A percentile compares a stretch with the other conserved stretches of the same genome.
phyloP scores from a whole-genome alignment of 2,797 vertebrate genomes.

The Hephaestus fuliginosus region DNA sequence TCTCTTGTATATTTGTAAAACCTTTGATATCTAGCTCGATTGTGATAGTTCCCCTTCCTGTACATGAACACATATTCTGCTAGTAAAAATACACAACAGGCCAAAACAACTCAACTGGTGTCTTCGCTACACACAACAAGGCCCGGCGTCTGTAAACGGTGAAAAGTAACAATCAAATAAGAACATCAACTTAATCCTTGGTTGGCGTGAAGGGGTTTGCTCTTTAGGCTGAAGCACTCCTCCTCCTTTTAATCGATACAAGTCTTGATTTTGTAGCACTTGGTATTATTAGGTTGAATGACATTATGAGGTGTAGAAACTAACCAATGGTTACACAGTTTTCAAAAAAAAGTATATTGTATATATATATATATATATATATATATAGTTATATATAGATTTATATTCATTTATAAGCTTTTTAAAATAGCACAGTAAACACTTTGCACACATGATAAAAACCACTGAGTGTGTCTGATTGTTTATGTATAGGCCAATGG shows the following conservation, averaged over 20 bases:
- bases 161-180: slow-evolving; percentile 76
- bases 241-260: slow-evolving; percentile 66
- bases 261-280: slow-evolving; percentile 79
- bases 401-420: slow-evolving; percentile 92
- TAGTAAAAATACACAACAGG: slow-evolving; percentile 82
- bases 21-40: slow-evolving; percentile 73
- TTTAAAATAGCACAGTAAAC: slow-evolving; percentile 99
- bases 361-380: slow-evolving; percentile 87
- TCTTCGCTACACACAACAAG: slow-evolving; percentile 81
- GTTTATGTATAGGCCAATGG: slow-evolving; percentile 90
- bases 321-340: slow-evolving; percentile 93
- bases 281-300: slow-evolving; percentile 82
- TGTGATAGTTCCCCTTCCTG: slow-evolving; percentile 74
- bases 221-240: slow-evolving; percentile 52
- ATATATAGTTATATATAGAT: slow-evolving; percentile 91
- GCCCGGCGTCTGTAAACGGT: slow-evolving; percentile 75
- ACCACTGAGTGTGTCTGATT: slow-evolving; percentile 98
- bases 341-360: slow-evolving; percentile 91
- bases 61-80: slow-evolving; percentile 82
- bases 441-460: slow-evolving; percentile 99
- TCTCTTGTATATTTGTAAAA: slow-evolving; percentile 70
- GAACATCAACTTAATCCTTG: slow-evolving; percentile 74
- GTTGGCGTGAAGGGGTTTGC: slow-evolving; percentile 59
- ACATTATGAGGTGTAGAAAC: slow-evolving; percentile 84
- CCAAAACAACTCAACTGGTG: slow-evolving; percentile 76